Conservation (phyloP, 2,113 vertebrate genomes). For the Choloepus hoffmanni region DNA sequence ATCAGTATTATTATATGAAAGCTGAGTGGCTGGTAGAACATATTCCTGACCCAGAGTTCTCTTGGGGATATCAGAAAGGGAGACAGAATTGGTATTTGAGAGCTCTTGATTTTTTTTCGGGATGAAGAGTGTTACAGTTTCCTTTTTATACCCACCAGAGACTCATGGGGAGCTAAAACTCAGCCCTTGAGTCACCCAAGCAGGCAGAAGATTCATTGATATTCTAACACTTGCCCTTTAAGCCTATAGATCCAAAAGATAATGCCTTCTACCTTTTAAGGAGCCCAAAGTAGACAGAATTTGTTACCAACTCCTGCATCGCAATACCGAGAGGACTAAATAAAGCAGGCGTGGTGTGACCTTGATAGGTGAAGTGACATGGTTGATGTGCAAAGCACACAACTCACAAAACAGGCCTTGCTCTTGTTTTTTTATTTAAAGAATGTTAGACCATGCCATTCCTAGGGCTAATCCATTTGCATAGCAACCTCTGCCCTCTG, state of each 20-base stretch:
- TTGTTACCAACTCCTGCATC: background rate
- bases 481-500: background rate
- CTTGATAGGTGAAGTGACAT: background rate
- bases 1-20: background rate
- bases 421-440: constrained; percentile 47
- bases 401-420: background rate
- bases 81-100: background rate
- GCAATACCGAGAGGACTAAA: background rate
- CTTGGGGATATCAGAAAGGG: background rate
- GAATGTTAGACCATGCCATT: background rate
- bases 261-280: background rate
- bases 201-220: background rate
- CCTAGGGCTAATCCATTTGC: background rate
- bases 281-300: background rate
- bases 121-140: background rate
- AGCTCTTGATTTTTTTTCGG: background rate
- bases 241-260: constrained; percentile 6
- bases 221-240: background rate
- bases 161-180: background rate
- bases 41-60: background rate
- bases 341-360: background rate
- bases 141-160: background rate
- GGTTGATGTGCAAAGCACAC: background rate
- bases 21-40: background rate
- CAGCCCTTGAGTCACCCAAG: background rate